Percentiles rank a stretch among this genome's conserved stretches.
Conservation (phyloP, 2,113 vertebrate species). For the Montifringilla adamsi region DNA sequence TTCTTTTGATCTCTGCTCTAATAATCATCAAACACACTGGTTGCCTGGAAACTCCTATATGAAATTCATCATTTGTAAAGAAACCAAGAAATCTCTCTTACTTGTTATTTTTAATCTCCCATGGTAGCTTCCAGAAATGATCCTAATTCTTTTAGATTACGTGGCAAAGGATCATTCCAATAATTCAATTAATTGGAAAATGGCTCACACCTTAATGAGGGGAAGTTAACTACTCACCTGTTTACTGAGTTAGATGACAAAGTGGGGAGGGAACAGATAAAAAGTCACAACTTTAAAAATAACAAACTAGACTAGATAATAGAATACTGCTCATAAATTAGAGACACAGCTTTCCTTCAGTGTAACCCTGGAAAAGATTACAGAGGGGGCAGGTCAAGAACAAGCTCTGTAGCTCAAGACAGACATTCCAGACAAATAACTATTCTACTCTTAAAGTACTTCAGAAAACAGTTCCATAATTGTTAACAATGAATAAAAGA, state of each 20-base stretch:
- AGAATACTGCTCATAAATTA: not conserved
- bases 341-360: not conserved
- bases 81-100: not conserved
- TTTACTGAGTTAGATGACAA: not conserved
- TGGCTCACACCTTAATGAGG: not conserved
- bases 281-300: not conserved
- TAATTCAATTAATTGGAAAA: not conserved
- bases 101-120: not conserved
- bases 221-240: not conserved
- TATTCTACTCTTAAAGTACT: not conserved
- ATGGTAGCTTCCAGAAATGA: not conserved
- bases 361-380: not conserved
- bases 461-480: not conserved
- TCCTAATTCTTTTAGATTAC: not conserved
- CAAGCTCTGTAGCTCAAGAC: not conserved
- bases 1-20: constrained; percentile 39
- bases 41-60: not conserved
- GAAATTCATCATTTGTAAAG: not conserved
- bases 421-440: not conserved
- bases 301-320: not conserved
- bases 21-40: not conserved
- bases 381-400: not conserved
- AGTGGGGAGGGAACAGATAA: not conserved
- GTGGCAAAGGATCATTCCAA: not conserved
- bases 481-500: not conserved